Conservation (phyloP, 2,113 vertebrate genomes). For the Antechinus flavipes region DNA sequence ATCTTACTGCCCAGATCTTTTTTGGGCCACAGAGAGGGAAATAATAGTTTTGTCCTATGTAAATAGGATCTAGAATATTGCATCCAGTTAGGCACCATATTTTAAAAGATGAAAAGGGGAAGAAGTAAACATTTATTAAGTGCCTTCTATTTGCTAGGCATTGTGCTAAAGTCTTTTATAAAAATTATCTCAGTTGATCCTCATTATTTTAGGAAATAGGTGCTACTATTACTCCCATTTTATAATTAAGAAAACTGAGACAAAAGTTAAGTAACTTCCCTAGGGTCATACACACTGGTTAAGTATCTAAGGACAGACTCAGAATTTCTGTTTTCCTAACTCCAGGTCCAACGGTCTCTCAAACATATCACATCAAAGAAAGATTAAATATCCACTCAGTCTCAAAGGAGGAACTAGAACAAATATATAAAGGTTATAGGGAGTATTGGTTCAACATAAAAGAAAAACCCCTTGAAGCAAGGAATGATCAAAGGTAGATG, state of each 20-base stretch:
- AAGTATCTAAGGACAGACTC: not conserved
- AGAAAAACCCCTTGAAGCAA: not conserved
- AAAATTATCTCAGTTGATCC: not conserved
- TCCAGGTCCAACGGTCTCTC: not conserved
- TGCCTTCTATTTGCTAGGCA: not conserved
- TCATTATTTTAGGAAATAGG: not conserved
- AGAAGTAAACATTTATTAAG: not conserved
- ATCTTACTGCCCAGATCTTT: not conserved
- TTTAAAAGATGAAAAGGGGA: not conserved
- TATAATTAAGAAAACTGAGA: not conserved
- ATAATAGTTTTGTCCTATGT: not conserved
- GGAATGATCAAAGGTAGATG: not conserved
- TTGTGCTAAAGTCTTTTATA: not conserved
- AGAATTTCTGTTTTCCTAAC: not conserved
- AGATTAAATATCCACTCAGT: not conserved
- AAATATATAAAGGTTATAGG: not conserved
- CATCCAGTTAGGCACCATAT: not conserved
- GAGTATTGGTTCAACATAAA: not conserved
- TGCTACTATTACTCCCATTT: not conserved
- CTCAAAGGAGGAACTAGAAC: not conserved
- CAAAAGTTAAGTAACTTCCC: not conserved
- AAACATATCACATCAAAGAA: not conserved
- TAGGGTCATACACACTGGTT: not conserved
- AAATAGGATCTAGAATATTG: not conserved
- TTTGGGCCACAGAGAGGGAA: not conserved